Evolutionary conservation across 1,140 invertebrate genomes (phyloP), one percentile per base, ranked within the genome.

Genomic region (Laupala kohalensis): DNA sequence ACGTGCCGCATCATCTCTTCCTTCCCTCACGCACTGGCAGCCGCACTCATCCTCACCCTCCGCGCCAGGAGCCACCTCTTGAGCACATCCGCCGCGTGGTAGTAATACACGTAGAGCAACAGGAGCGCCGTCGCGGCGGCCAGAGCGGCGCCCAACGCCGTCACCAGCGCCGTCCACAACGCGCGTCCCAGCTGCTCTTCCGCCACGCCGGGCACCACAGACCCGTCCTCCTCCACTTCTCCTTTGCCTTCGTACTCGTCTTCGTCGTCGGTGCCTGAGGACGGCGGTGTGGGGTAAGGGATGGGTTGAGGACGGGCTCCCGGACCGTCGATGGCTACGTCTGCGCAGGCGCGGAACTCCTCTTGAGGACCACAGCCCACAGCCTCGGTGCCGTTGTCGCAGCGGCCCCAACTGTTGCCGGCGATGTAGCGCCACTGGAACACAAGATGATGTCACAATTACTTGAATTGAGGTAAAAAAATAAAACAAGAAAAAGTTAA

Each of bases 361-460:
- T 84, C 83, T 67, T 81, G 79, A 6, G 78, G 76, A n/a, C 80
- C 80, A 62, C 79, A 80, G 0, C 80, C 80, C 9, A 78, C 69
- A 74, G 72, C 75, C 9, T 73, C 73, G 0, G 75, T 76, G 6
- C 76, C 76, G 67, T 79, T 74, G 6, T 75, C 73, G 70, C 79
- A 80, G 5, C 72, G 68, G 0, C 77, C 76, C 78, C 78, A 80
- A 64, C 69, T 74, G 27, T 78, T 77, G 13, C 75, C 78, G 79
- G 73, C 71, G 64, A 91, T 84, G 78, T 93, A 93, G 74, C 86
- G 84, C 92, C 92, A 94, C 77, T 93, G 92, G 63, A 93, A 80
- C 0, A 93, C 86, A 77, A 92, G 94, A 79, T 93, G 90, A 5
- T n/a, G n/a, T n/a, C n/a, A n/a, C n/a, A n/a, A n/a, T n/a, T n/a